Evolutionary conservation across 1,140 invertebrate genomes (phyloP), one percentile per base, ranked within the genome.

Genomic region (Zaprionus tsacasi): DNA sequence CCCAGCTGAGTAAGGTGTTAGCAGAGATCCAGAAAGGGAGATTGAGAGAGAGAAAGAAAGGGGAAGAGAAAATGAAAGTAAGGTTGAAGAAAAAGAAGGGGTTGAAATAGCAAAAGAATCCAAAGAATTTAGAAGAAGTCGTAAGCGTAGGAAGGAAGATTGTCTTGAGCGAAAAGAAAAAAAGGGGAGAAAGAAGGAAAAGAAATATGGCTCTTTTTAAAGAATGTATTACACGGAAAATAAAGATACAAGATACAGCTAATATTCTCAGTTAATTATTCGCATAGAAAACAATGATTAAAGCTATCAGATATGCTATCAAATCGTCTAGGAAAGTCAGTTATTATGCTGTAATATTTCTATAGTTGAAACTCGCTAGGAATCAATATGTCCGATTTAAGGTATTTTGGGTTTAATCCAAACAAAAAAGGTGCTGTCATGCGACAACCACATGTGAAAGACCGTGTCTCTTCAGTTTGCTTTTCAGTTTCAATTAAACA

Each of bases 401-500:
- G 40, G n/a, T 0, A 45, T 6, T 8, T 3, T 3, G 6, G 7
- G n/a, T n/a, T 6, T 3, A 6, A 15, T 13, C 40, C 40, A 15
- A 43, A 45, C 5, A 45, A 10, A 6, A 7, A 6, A 15, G n/a
- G n/a, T 8, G n/a, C 15, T 15, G n/a, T 15, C 40, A 45, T 7
- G 40, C 40, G 15, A 15, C n/a, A 50, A 25, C 10, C 45, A 21
- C 45, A 50, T 17, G 45, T 25, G 45, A 12, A 50, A 21, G 45
- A 11, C 45, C 5, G 17, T 10, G 17, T 50, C 45, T 12, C 21
- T 50, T 50, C 15, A 21, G 21, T 21, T 21, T 50, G 17, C 21
- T 50, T 50, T 50, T 50, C 52, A 50, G 59, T 82, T 88, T 87
- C 70, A 88, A 87, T 87, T 82, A 82, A 87, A 82, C 82, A 71